phyloP scores from a whole-genome alignment of 2,888 invertebrate genomes.

The Aleiodes testaceus region DNA sequence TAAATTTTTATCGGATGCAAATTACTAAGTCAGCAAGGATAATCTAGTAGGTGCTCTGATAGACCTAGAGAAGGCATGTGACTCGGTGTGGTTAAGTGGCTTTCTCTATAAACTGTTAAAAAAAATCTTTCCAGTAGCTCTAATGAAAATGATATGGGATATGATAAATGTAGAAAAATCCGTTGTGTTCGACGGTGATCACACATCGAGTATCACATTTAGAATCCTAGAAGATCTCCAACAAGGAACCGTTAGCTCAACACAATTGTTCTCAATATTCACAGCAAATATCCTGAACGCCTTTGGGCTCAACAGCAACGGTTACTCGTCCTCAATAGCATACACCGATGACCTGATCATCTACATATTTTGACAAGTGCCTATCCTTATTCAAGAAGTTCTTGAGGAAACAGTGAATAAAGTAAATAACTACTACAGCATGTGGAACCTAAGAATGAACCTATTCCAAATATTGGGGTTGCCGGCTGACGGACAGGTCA shows the following conservation, averaged over 20 bases:
- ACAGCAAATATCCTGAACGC: slow-evolving; percentile 35
- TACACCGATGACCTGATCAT: slow-evolving; percentile 45
- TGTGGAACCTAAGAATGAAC: slow-evolving; percentile 45
- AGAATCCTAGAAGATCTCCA: slow-evolving; percentile 18
- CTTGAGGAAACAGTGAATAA: slow-evolving; percentile 33
- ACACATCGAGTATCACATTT: not conserved
- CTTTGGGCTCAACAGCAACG: slow-evolving; percentile 34
- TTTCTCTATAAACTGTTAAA: too few relatives aligned
- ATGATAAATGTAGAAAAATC: slow-evolving; percentile 17
- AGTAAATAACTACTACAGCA: slow-evolving; percentile 37
- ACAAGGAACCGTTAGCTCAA: slow-evolving; percentile 36
- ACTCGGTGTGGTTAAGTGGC: too few relatives aligned
- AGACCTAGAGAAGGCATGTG: too few relatives aligned
- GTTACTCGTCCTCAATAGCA: slow-evolving; percentile 7
- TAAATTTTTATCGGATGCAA: too few relatives aligned
- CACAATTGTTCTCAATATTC: slow-evolving; percentile 38
- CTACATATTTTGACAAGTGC: slow-evolving; percentile 15
- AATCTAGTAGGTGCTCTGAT: too few relatives aligned
- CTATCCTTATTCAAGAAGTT: not conserved
- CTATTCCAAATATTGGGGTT: too few relatives aligned
- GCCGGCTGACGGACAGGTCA: too few relatives aligned
- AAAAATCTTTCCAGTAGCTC: too few relatives aligned
- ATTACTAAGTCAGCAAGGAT: too few relatives aligned
- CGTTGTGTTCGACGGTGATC: not conserved
- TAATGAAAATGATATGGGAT: too few relatives aligned